phyloP scores from a whole-genome alignment of 2,888 invertebrate genomes.

The Neoscelio sp. region DNA sequence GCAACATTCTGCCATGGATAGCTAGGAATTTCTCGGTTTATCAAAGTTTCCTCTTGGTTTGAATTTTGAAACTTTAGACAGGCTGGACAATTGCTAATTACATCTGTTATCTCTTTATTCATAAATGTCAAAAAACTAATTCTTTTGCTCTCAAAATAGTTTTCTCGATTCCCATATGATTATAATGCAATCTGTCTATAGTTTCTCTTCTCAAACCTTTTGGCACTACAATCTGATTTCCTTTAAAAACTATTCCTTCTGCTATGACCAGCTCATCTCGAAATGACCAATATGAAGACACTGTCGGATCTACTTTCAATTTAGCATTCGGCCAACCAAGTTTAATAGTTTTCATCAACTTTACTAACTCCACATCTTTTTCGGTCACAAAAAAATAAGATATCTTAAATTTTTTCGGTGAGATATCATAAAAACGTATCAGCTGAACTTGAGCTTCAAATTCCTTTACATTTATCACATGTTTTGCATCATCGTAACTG shows the following conservation, averaged over 20 bases:
- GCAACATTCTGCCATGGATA: conserved; percentile 69
- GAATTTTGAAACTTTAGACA: conserved; percentile 5
- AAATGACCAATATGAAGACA: conserved; percentile 20
- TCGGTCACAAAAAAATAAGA: no score
- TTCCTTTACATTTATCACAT: conserved; percentile 27
- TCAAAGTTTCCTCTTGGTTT: conserved; percentile 63
- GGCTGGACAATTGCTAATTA: conserved; percentile 31
- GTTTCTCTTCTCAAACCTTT: conserved; percentile 63
- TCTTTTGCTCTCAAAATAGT: conserved; percentile 65
- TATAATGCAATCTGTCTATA: conserved; percentile 68
- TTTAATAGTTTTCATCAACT: conserved; percentile 61
- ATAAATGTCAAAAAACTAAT: conserved; percentile 67
- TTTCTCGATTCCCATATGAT: conserved; percentile 70
- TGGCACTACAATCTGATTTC: conserved; percentile 61
- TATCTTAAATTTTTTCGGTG: no score
- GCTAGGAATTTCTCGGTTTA: conserved; percentile 56
- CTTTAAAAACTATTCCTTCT: conserved; percentile 36
- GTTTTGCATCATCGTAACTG: conserved; percentile 21
- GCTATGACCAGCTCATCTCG: conserved; percentile 12
- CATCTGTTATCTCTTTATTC: not conserved
- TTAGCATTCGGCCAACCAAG: conserved; percentile 40
- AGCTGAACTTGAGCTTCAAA: conserved; percentile 16
- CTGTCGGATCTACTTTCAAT: not conserved
- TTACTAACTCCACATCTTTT: not conserved
- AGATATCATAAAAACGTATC: not conserved